Evolutionary conservation across 2,797 vertebrate species (phyloP), one percentile per base, ranked within the genome.

Genomic region (Emys orbicularis): DNA sequence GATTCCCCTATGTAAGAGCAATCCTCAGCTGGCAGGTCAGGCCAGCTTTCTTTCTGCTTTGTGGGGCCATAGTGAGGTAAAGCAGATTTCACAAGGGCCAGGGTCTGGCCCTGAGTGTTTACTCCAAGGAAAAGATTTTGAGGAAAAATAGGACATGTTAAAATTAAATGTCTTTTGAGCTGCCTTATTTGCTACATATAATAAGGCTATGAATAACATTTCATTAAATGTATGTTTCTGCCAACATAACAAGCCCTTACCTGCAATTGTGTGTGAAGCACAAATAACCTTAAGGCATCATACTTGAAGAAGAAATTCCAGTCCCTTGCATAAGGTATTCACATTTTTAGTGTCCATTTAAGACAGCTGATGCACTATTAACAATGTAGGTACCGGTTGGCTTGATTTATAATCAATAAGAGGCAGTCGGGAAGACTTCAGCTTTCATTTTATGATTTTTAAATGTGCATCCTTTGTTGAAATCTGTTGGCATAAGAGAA

Each of bases 261-360:
- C 91, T 98, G 97, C 92, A 96, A 52, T 91, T 4, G 19, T 97
- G 86, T 94, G 90, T 96, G 95, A 98, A 98, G 95, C 90, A 95
- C 96, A 97, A 95, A 96, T 88, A 92, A 92, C 97, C 95, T 92
- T 88, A 95, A 97, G 97, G 96, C 83, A 97, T 97, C 93, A 59
- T 93, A 94, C 90, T 96, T 96, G 82, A 95, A 97, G 98, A 95
- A 95, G 94, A 97, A 98, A 98, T 98, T 98, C 97, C 97, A 97
- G 49, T 84, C 77, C 81, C 34, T 97, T 97, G 96, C 96, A 93
- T 95, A 97, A 95, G 1, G 8, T 79, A 92, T 90, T 97, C 96
- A 96, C 93, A 97, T 97, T 97, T 96, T 97, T 97, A 96, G 83
- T 88, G 96, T 95, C 84, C 90, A 92, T 88, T 97, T 90, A 95